A percentile compares a stretch with the other conserved stretches of the same genome.
These are phyloP conservation scores for Propithecus deckenii DNA, from an alignment of 2,797 vertebrate genomes.

Conservation along the genomic window DNA sequence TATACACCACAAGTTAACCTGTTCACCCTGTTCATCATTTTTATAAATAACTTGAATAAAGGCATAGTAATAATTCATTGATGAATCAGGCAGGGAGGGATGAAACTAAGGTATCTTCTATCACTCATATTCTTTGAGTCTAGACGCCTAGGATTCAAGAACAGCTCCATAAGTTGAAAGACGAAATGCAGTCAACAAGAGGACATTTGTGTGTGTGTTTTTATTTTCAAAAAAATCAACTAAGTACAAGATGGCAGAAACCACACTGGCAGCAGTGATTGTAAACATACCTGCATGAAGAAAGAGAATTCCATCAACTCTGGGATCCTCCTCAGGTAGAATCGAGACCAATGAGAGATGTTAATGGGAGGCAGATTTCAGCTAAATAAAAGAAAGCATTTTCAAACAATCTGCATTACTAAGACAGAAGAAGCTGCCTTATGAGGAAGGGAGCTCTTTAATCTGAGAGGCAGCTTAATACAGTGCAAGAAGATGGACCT, in stretches of 20 bases:
- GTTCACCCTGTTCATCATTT: not conserved
- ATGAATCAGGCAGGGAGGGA: not conserved
- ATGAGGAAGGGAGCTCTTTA: not conserved
- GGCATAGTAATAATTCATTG: not conserved
- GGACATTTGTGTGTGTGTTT: not conserved
- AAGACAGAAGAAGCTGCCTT: not conserved
- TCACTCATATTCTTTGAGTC: not conserved
- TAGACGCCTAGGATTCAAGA: not conserved
- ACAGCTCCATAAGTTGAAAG: not conserved
- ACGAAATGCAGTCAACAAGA: not conserved
- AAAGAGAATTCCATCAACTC: not conserved
- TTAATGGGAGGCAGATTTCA: not conserved
- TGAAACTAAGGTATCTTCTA: not conserved
- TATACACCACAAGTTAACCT: not conserved
- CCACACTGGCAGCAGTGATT: not conserved
- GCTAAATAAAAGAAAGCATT: not conserved
- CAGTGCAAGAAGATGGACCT: not conserved
- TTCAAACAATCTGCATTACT: not conserved
- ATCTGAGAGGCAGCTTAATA: not conserved
- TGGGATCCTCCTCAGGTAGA: conserved; percentile 3
- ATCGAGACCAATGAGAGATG: not conserved
- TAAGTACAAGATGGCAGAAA: not conserved
- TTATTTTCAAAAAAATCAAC: not conserved
- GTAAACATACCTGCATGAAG: not conserved
- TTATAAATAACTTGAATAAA: not conserved